Base-by-base conservation (phyloP, 2,888 invertebrate genomes). In the Tryphoninae sp. region DNA sequence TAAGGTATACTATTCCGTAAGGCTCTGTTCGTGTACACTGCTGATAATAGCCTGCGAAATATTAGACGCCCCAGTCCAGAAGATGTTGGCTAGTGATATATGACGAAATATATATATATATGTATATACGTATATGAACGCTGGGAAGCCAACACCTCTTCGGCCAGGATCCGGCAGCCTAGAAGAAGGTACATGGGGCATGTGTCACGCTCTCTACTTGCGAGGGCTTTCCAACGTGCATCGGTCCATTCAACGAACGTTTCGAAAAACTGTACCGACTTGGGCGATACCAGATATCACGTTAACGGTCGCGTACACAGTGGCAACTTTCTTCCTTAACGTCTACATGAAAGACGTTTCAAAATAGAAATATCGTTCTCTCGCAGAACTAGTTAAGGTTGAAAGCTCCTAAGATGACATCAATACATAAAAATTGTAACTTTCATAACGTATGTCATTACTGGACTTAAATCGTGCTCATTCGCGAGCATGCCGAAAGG, bases 21-120 rank as follows among this genome's bases (percentile, higher is more conserved):
- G 65, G 26, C 59, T 64, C 23, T 61, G 33, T 74, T 79, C 64
- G 61, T 68, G 64, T 73, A 76, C 67, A 74, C 55, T 22, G 58
- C 49, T 68, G 82, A 83, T 83, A 83, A 80, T 77, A 78, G 79
- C 80, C 23, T 67, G 65, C 74, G 77, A 74, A 79, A 81, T 83
- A 78, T 83, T 78, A 72, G 78, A 78, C 68, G 78, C 19, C 69
- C 19, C 40, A 62, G 68, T 53, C 33, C 61, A 62, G 53, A 77
- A 40, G 59, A 51, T 59, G 65, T 45, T 58, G 58, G 58, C 53
- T 19, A 19, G 16, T 55, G 55, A 23, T 59, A 23, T 42, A 23
- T 53, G 13, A 19, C 11, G 13, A 33, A 58, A 22, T 33, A 6
- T 67, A 49, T 23, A 19, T 74, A 68, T 68, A 45, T 45, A 45